Percentiles rank a stretch among this genome's conserved stretches.
Conservation (phyloP, 2,888 invertebrate genomes). For the Drosophila falleni region DNA sequence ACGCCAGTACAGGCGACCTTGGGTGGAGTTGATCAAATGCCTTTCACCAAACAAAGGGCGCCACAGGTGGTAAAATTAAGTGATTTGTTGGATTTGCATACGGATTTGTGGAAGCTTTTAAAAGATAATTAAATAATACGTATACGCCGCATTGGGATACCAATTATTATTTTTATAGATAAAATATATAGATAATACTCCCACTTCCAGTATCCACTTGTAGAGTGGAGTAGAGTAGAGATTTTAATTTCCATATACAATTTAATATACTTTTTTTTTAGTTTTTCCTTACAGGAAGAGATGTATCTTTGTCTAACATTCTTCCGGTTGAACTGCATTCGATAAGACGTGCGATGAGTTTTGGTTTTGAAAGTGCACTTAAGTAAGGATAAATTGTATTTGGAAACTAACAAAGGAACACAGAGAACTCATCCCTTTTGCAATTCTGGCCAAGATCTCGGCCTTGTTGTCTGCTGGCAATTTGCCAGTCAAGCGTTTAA, state of each 20-base stretch:
- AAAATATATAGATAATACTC: neutral
- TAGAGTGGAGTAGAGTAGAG: neutral
- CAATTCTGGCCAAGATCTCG: conserved; percentile 35
- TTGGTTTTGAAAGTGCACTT: conserved; percentile 25
- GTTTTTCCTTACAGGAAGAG: neutral
- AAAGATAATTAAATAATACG: conserved; percentile 12
- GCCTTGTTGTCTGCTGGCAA: conserved; percentile 50
- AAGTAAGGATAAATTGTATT: conserved; percentile 32
- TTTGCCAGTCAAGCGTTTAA: conserved; percentile 38
- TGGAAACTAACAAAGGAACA: conserved; percentile 32
- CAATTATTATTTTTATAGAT: neutral
- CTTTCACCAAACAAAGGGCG: conserved; percentile 26
- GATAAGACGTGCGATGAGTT: conserved; percentile 15
- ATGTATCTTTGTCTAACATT: conserved; percentile 5
- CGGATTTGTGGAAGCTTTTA: conserved; percentile 13
- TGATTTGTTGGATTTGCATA: conserved; percentile 18
- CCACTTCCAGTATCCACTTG: neutral
- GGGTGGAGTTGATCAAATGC: conserved; percentile 18
- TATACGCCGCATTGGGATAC: conserved; percentile 7
- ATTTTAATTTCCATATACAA: neutral
- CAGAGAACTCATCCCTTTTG: conserved; percentile 10
- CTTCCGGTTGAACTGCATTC: conserved; percentile 27
- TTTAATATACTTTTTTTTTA: neutral
- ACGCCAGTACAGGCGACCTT: conserved; percentile 31
- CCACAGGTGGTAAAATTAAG: conserved; percentile 29